Conservation (phyloP, 2,113 vertebrate genomes). For the Tringa solitaria region DNA sequence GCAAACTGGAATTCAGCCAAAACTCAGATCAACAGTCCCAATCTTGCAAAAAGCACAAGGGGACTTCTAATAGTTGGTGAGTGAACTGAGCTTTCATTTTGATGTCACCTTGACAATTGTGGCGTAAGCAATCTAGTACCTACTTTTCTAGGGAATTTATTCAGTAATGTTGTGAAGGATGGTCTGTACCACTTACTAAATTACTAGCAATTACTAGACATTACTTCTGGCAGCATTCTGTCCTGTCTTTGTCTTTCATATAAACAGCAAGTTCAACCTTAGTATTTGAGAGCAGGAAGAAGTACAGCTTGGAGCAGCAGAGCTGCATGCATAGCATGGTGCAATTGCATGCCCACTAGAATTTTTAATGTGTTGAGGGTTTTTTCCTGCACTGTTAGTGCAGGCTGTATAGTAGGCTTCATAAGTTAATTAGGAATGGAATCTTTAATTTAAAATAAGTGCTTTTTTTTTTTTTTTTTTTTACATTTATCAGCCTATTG, state of each 20-base stretch:
- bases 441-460: background rate
- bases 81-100: conserved; percentile 8
- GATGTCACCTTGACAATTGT: conserved; percentile 43
- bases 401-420: background rate
- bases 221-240: background rate
- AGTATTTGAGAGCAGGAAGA: background rate
- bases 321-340: background rate
- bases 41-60: background rate
- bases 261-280: background rate
- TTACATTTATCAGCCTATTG: background rate
- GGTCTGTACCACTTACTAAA: background rate
- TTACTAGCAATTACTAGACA: background rate
- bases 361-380: background rate
- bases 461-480: background rate
- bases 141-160: background rate
- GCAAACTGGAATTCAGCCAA: background rate
- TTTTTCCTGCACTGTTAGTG: background rate
- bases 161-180: background rate
- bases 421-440: conserved; percentile 8
- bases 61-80: background rate
- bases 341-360: conserved; percentile 26
- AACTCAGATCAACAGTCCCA: background rate
- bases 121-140: background rate
- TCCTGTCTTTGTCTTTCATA: background rate
- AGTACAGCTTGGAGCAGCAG: background rate